A percentile compares a stretch with the other conserved stretches of the same genome.
Evolutionary conservation across 2,888 invertebrate species (phyloP).

Genomic region (Eurytoma californica): DNA sequence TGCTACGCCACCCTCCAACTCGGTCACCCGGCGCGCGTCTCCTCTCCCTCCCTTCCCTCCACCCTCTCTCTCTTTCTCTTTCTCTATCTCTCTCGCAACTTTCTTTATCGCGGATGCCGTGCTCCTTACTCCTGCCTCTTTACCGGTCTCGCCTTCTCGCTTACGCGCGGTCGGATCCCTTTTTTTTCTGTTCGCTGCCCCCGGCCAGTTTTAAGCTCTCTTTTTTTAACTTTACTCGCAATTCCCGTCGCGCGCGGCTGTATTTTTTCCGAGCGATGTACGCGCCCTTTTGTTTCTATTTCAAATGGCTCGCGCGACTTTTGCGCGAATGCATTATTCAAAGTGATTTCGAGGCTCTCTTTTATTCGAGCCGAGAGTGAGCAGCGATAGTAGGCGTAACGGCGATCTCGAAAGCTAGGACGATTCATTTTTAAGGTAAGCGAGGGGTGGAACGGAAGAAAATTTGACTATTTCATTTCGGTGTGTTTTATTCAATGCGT

Average conservation of each 20-base stretch:
- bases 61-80: neutral
- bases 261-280: neutral
- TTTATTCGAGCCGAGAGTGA: no score
- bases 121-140: neutral
- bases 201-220: neutral
- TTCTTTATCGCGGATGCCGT: neutral
- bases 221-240: neutral
- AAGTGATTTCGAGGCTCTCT: no score
- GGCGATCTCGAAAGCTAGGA: no score
- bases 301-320: no score
- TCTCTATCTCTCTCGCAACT: constrained; percentile 1
- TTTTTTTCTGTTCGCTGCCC: neutral
- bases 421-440: no score
- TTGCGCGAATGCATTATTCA: no score
- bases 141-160: neutral
- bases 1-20: constrained; percentile 20
- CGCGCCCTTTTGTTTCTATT: neutral
- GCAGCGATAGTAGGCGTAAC: no score
- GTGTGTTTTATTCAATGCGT: no score
- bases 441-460: no score
- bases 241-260: neutral
- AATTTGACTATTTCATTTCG: no score
- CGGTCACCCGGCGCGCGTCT: neutral
- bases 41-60: neutral
- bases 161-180: constrained; percentile 17